Conservation (phyloP, 2,113 vertebrate species). For the Pachypanchax playfairii region DNA sequence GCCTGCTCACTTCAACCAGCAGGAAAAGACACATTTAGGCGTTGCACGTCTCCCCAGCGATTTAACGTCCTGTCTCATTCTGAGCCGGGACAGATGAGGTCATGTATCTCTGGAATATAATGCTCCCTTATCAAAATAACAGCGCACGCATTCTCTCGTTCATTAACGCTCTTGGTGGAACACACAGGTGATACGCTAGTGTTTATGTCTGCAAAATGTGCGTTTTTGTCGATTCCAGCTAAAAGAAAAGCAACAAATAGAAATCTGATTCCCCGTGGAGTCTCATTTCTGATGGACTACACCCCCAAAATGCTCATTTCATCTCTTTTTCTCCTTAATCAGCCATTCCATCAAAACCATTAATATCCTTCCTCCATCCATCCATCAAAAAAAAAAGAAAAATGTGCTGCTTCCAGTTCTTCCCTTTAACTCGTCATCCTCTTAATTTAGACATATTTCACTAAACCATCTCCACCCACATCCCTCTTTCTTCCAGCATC, state of each 20-base stretch:
- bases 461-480: conserved; percentile 16
- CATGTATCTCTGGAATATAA: conserved; percentile 41
- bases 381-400: neutral
- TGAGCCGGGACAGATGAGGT: conserved; percentile 55
- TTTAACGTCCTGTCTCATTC: conserved; percentile 53
- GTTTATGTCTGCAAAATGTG: neutral
- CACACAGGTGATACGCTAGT: neutral
- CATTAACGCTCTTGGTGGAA: neutral
- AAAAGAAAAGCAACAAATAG: neutral
- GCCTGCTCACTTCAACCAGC: conserved; percentile 51
- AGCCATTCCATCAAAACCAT: conserved; percentile 29
- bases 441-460: conserved; percentile 16
- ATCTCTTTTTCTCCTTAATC: conserved; percentile 17
- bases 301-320: conserved; percentile 15
- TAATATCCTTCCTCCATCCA: conserved; percentile 9
- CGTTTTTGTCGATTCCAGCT: conserved; percentile 1
- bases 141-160: neutral
- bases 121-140: conserved; percentile 26
- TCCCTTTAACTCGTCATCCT: conserved; percentile 3
- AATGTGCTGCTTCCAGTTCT: rapidly evolving
- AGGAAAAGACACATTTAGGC: conserved; percentile 62
- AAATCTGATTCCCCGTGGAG: conserved; percentile 26
- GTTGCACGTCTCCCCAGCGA: conserved; percentile 32
- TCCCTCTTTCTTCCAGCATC: conserved; percentile 21
- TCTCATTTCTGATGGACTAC: conserved; percentile 16